Percentiles rank a stretch among this genome's conserved stretches.
phyloP scores from a whole-genome alignment of 2,888 invertebrate genomes.

The Hoplodrina blanda region DNA sequence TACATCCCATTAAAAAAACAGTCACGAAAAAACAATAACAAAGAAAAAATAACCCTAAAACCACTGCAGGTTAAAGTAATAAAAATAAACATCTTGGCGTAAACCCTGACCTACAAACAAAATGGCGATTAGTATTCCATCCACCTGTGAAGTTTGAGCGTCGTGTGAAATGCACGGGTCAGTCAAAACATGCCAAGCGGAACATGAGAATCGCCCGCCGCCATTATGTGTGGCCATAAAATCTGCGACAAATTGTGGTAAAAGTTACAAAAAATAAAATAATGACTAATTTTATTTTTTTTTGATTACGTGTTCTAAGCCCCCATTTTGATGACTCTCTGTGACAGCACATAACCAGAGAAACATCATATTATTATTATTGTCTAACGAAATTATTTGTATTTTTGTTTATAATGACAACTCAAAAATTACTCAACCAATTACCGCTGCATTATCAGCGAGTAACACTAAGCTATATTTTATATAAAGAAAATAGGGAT shows the following conservation, averaged over 20 bases:
- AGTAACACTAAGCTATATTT: no score
- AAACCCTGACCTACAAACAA: slow-evolving; percentile 73
- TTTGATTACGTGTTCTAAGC: no score
- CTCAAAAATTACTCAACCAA: no score
- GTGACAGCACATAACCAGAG: no score
- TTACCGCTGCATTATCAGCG: no score
- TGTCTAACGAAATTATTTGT: no score
- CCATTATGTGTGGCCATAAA: slow-evolving; percentile 56
- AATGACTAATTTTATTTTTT: no score
- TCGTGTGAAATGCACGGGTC: slow-evolving; percentile 70
- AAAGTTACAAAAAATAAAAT: no score
- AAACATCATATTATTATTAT: no score
- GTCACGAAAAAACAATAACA: background rate
- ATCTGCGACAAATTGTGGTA: slow-evolving; percentile 14
- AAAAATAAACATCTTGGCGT: slow-evolving; percentile 34
- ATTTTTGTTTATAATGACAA: no score
- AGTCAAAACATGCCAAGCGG: slow-evolving; percentile 66
- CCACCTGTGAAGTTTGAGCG: slow-evolving; percentile 41
- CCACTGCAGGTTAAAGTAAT: background rate
- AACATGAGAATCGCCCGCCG: slow-evolving; percentile 52
- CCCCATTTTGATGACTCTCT: no score
- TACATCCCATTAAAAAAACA: background rate
- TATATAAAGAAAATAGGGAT: no score
- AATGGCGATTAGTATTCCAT: slow-evolving; percentile 59
- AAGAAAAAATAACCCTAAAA: slow-evolving; percentile 8